Evolutionary conservation across 1,140 invertebrate genomes (phyloP).

Genomic region (Scaptodrosophila lebanonensis): DNA sequence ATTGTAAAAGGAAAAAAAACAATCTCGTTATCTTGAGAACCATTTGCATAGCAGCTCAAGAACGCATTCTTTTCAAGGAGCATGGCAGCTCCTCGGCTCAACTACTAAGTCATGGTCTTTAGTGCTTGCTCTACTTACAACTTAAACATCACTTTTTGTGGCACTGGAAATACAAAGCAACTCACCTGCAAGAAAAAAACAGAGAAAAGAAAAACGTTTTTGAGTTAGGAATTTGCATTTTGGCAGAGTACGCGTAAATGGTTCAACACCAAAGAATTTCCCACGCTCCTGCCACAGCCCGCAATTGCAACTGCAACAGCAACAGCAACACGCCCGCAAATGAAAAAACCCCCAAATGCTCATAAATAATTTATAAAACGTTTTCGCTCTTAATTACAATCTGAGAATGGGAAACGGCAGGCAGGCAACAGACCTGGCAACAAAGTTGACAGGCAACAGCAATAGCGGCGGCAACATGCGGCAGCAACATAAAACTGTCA

Average conservation of each 20-base stretch:
- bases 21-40: no score
- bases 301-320: constrained; percentile 12
- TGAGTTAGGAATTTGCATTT: not conserved
- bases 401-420: constrained; percentile 3
- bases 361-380: constrained; percentile 41
- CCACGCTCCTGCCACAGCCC: constrained; percentile 24
- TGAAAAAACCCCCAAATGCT: constrained; percentile 7
- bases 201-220: constrained; percentile 10
- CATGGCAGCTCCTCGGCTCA: no score
- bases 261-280: constrained; percentile 32
- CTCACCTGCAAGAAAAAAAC: not conserved
- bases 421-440: constrained; percentile 16
- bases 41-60: no score
- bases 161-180: no score
- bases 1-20: no score
- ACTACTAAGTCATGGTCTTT: no score
- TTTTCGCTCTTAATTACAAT: constrained; percentile 45
- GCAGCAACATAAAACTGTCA: constrained; percentile 54
- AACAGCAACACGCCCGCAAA: constrained; percentile 31
- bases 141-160: no score
- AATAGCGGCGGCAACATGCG: constrained; percentile 4
- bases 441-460: constrained; percentile 2
- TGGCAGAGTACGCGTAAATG: not conserved
- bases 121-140: no score
- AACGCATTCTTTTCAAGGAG: no score